These are phyloP conservation scores for Physocephala rufipes DNA, from an alignment of 2,888 invertebrate species.

Conservation along the genomic window DNA sequence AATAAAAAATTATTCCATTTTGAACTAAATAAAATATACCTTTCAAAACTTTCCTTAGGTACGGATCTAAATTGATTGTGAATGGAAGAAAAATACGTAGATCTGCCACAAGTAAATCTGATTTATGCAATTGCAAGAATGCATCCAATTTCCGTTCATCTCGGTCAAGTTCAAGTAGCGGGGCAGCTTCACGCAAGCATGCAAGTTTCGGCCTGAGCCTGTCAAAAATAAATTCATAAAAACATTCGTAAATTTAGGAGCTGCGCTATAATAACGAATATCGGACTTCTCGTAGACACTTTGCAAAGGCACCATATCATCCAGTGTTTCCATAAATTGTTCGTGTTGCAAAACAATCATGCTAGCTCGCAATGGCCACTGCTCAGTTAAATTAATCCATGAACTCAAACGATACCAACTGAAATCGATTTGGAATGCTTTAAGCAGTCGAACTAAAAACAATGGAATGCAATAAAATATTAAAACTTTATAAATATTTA, in stretches of 20 bases:
- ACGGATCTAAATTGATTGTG: slow-evolving; percentile 98
- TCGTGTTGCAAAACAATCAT: slow-evolving; percentile 97
- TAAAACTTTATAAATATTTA: background rate
- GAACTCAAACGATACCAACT: slow-evolving; percentile 98
- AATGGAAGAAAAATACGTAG: slow-evolving; percentile 96
- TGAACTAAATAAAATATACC: slow-evolving; percentile 72
- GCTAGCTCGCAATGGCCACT: slow-evolving; percentile 97
- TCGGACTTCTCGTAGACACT: slow-evolving; percentile 91
- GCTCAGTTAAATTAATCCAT: slow-evolving; percentile 98
- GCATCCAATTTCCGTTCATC: slow-evolving; percentile 96
- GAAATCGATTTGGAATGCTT: slow-evolving; percentile 99
- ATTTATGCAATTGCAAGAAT: slow-evolving; percentile 87
- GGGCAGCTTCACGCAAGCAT: slow-evolving; percentile 85
- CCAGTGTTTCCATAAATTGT: slow-evolving; percentile 84
- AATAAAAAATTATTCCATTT: too few species aligned
- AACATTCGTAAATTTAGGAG: background rate
- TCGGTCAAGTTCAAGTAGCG: slow-evolving; percentile 89
- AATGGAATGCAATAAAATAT: too few species aligned
- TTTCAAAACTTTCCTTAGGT: slow-evolving; percentile 95
- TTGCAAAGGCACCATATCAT: slow-evolving; percentile 87
- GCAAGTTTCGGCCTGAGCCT: slow-evolving; percentile 86
- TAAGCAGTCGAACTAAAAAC: slow-evolving; percentile 84
- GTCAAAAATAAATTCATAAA: slow-evolving; percentile 27
- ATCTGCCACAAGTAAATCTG: slow-evolving; percentile 84
- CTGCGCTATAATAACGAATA: background rate